Evolutionary conservation across 2,113 vertebrate genomes (phyloP).

Genomic region (Tetrao urogallus): DNA sequence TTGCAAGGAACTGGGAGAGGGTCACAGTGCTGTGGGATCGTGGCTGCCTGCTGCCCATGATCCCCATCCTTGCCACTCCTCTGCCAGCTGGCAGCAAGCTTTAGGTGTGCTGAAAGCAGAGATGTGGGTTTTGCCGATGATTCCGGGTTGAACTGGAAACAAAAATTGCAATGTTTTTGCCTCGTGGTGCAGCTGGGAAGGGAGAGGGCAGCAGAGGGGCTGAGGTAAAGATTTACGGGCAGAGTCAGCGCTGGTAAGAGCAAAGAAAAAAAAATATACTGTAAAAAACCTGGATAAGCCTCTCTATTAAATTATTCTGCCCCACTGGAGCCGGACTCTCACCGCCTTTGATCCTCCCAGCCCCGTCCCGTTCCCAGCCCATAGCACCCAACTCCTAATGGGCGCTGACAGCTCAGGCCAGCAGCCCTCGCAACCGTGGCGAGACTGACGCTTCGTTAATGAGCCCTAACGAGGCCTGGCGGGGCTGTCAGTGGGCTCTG

Average conservation of each 20-base stretch:
- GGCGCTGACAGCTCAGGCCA: neutral
- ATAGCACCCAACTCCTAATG: neutral
- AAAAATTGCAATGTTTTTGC: neutral
- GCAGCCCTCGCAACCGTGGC: neutral
- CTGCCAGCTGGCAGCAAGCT: neutral
- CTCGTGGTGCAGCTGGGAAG: neutral
- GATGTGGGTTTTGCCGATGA: neutral
- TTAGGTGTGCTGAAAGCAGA: conserved; percentile 28
- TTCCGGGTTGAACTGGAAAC: neutral
- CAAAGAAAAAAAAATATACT: neutral
- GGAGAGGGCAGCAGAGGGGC: neutral
- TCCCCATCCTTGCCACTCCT: neutral
- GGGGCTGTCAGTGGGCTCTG: neutral
- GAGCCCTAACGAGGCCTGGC: conserved; percentile 40
- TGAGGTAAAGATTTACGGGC: neutral
- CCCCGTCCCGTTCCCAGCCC: conserved; percentile 45
- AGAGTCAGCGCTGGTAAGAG: neutral
- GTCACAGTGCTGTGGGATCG: rapidly evolving
- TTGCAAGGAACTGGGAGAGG: too few species aligned
- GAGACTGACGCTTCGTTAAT: conserved; percentile 52
- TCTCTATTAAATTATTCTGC: conserved; percentile 73
- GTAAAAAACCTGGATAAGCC: conserved; percentile 2
- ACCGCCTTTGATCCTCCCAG: conserved; percentile 38
- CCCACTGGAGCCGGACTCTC: conserved; percentile 47
- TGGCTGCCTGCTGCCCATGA: neutral